Conservation (phyloP, 2,113 vertebrate genomes). For the Oplegnathus fasciatus region DNA sequence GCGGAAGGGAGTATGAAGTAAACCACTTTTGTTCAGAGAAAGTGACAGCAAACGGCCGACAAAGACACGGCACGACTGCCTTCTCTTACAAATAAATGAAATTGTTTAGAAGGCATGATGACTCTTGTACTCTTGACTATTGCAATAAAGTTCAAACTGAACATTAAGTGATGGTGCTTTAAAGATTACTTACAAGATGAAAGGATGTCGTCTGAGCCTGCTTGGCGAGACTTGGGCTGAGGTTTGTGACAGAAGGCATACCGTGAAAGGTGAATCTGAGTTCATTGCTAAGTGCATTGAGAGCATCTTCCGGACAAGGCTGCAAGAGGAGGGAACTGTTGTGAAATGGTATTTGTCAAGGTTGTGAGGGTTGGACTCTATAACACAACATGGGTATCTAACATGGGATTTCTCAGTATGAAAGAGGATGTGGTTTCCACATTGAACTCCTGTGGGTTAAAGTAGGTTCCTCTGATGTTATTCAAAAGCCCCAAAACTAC, state of each 20-base stretch:
- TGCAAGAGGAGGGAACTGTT: conserved; percentile 34
- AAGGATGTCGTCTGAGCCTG: conserved; percentile 43
- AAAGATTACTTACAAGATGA: conserved; percentile 69
- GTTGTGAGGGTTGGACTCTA: neutral
- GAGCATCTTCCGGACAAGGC: conserved; percentile 82
- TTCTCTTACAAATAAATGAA: too few species aligned
- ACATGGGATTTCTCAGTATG: neutral
- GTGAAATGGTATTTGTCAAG: neutral
- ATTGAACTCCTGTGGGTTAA: too few species aligned
- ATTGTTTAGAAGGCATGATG: too few species aligned
- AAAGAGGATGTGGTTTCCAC: neutral
- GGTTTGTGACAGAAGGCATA: conserved; percentile 7
- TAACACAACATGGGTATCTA: neutral
- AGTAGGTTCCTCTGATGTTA: neutral
- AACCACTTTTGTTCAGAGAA: neutral
- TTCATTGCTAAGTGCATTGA: conserved; percentile 77
- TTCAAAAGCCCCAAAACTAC: neutral
- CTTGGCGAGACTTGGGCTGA: conserved; percentile 66
- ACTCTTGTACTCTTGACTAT: too few species aligned
- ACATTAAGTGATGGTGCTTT: neutral
- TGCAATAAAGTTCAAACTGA: neutral
- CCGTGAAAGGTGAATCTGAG: conserved; percentile 78
- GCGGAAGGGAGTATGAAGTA: conserved; percentile 22
- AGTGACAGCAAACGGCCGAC: too few species aligned
- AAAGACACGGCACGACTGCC: too few species aligned